These are phyloP conservation scores for Orientallactaga sibirica DNA, from an alignment of 2,797 vertebrate species.

Conservation along the genomic window DNA sequence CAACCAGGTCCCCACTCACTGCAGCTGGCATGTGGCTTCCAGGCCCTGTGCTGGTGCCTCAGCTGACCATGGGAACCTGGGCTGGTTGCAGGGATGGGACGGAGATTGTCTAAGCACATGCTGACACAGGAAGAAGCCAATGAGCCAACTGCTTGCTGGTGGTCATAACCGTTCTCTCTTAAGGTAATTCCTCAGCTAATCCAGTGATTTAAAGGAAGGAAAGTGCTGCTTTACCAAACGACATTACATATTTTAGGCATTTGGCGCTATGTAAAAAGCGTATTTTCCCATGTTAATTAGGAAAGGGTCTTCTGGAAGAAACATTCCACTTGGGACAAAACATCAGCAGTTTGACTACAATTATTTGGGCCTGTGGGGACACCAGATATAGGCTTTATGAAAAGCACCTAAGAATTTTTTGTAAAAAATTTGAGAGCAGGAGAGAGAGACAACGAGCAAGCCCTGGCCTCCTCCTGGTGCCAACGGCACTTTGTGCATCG, in stretches of 20 bases:
- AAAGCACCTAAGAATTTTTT: no score
- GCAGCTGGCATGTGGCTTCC: accelerated
- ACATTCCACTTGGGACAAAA: background rate
- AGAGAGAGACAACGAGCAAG: no score
- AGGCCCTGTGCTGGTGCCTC: accelerated
- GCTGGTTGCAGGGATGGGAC: background rate
- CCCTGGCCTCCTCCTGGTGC: no score
- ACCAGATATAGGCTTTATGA: background rate
- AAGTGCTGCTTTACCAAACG: background rate
- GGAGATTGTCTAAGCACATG: accelerated
- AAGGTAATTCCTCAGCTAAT: background rate
- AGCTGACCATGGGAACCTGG: accelerated
- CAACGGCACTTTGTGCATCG: no score
- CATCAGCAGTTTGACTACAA: background rate
- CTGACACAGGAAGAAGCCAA: background rate
- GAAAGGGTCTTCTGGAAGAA: background rate
- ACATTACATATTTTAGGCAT: no score
- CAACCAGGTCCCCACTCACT: background rate
- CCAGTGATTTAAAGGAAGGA: background rate
- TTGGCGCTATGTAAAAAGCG: background rate
- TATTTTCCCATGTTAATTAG: accelerated
- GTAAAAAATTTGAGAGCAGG: no score
- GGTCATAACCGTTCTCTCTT: no score
- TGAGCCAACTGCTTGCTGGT: no score
- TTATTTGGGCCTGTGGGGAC: background rate